A percentile compares a stretch with the other conserved stretches of the same genome.
Evolutionary conservation across 1,140 invertebrate species (phyloP).

Genomic region (Charaxes varanes): DNA sequence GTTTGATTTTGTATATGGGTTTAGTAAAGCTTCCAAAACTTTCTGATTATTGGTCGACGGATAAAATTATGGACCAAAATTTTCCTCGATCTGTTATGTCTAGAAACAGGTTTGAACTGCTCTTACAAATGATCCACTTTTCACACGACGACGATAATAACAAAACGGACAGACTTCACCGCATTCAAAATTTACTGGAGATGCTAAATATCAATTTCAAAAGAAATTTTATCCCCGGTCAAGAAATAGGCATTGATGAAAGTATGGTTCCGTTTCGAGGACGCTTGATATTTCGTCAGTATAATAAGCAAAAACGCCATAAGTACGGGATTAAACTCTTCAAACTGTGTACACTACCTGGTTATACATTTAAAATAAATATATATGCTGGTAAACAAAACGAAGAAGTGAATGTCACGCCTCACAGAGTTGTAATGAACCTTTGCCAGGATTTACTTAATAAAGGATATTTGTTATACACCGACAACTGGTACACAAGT

Average conservation of each 20-base stretch:
- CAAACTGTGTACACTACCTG: slow-evolving; percentile 41
- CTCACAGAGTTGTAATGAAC: slow-evolving; percentile 34
- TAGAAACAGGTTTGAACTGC: slow-evolving; percentile 27
- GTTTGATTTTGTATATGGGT: slow-evolving; percentile 28
- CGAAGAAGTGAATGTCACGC: slow-evolving; percentile 29
- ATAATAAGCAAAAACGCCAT: slow-evolving; percentile 48
- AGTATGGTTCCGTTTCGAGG: slow-evolving; percentile 45
- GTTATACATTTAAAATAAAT: slow-evolving; percentile 45
- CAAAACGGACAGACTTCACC: slow-evolving; percentile 21
- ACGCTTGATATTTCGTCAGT: slow-evolving; percentile 44
- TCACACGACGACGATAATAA: slow-evolving; percentile 24
- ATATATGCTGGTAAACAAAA: slow-evolving; percentile 43
- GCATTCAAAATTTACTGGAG: slow-evolving; percentile 18
- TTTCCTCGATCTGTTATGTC: slow-evolving; percentile 24
- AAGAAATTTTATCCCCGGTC: slow-evolving; percentile 33
- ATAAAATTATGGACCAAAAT: slow-evolving; percentile 21
- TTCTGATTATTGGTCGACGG: slow-evolving; percentile 25
- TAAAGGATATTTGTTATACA: slow-evolving; percentile 30
- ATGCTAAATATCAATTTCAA: slow-evolving; percentile 35
- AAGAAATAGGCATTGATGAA: slow-evolving; percentile 42
- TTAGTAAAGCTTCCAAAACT: slow-evolving; percentile 28
- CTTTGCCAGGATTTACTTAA: slow-evolving; percentile 28
- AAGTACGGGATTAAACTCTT: slow-evolving; percentile 56
- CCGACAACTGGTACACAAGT: slow-evolving; percentile 52
- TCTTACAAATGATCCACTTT: slow-evolving; percentile 30